Conservation (phyloP, 2,113 vertebrate genomes). For the Menidia beryllina region DNA sequence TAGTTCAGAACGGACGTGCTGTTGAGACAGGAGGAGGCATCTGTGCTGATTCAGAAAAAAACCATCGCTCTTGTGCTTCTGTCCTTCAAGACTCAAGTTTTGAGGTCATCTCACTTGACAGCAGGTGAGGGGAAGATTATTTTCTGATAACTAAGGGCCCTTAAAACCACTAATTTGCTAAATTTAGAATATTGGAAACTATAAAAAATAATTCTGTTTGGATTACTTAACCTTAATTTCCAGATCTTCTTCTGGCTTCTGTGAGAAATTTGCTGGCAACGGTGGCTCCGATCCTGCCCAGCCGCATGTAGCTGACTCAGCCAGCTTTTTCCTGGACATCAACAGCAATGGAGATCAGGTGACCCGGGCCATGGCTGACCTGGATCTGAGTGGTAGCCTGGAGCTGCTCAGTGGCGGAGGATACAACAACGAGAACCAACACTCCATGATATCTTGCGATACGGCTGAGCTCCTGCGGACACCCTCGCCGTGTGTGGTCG, state of each 20-base stretch:
- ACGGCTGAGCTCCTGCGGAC: slow-evolving; percentile 65
- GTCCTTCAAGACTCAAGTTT: slow-evolving; percentile 66
- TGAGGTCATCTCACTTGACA: slow-evolving; percentile 81
- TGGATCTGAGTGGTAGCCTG: slow-evolving; percentile 70
- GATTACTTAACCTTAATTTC: not conserved
- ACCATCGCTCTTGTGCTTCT: slow-evolving; percentile 31
- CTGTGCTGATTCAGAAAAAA: slow-evolving; percentile 3
- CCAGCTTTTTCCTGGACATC: slow-evolving; percentile 79
- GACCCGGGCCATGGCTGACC: slow-evolving; percentile 70
- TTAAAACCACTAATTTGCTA: not conserved
- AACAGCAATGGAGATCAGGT: slow-evolving; percentile 76
- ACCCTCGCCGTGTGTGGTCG: slow-evolving; percentile 43
- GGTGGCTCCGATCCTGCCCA: slow-evolving; percentile 62
- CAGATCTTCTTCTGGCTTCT: slow-evolving; percentile 83
- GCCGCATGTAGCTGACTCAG: slow-evolving; percentile 50
- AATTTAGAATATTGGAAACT: not conserved
- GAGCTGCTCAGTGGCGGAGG: slow-evolving; percentile 40
- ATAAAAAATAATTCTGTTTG: not conserved
- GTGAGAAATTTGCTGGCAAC: slow-evolving; percentile 73
- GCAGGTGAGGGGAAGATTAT: slow-evolving; percentile 54
- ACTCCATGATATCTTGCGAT: slow-evolving; percentile 63
- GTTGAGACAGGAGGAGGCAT: not conserved
- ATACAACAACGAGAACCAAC: slow-evolving; percentile 21
- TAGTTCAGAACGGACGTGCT: slow-evolving; percentile 46
- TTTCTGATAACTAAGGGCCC: not conserved